phyloP scores from a whole-genome alignment of 2,113 vertebrate genomes.

The Catharus bicknelli region DNA sequence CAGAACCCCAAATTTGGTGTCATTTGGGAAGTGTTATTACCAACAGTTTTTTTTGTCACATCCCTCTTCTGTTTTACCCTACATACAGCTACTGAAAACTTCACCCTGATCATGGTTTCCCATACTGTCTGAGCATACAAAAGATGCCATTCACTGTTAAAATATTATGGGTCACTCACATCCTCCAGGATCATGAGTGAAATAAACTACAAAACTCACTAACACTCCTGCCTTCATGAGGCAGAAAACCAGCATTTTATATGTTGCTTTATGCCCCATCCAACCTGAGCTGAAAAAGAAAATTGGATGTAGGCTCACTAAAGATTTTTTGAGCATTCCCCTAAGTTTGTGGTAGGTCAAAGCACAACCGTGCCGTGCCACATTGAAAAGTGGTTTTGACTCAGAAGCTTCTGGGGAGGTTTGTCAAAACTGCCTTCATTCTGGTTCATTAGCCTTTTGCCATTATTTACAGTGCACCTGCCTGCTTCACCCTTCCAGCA shows the following conservation, averaged over 20 bases:
- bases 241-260: not conserved
- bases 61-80: not conserved
- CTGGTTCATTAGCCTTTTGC: conserved; percentile 1
- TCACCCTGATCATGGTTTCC: not conserved
- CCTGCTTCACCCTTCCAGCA: not conserved
- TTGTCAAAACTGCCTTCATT: conserved; percentile 6
- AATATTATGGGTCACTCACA: not conserved
- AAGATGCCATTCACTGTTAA: not conserved
- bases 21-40: not conserved
- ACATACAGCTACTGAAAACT: not conserved
- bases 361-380: not conserved
- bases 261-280: not conserved
- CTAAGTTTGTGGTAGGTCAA: not conserved
- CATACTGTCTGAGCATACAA: not conserved
- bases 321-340: not conserved
- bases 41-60: not conserved
- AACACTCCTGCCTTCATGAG: not conserved
- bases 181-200: not conserved
- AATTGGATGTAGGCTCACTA: not conserved
- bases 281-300: not conserved
- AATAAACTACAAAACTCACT: not conserved
- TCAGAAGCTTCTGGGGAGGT: not conserved
- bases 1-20: not conserved
- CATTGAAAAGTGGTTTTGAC: not conserved
- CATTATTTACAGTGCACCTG: not conserved